Evolutionary conservation across 1,140 invertebrate genomes (phyloP).

Genomic region (Theocolax elegans): DNA sequence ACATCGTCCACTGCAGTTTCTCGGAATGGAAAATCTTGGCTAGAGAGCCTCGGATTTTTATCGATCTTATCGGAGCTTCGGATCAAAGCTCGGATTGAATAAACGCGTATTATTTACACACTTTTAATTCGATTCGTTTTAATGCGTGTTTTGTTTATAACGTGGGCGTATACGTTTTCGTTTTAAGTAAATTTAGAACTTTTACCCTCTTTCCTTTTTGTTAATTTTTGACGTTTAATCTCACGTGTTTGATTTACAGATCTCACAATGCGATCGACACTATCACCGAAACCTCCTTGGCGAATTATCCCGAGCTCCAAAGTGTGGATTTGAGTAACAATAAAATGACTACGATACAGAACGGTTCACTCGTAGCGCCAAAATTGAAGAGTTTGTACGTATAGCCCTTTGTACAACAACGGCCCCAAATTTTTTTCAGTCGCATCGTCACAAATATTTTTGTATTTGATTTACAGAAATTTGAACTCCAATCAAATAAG

Average conservation of each 20-base stretch:
- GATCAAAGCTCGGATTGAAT: no score
- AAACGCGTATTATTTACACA: no score
- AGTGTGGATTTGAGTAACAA: conserved; percentile 75
- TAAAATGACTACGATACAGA: conserved; percentile 69
- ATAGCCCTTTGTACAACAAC: conserved; percentile 3
- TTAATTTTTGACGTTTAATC: no score
- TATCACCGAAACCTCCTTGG: conserved; percentile 72
- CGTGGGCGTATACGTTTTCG: no score
- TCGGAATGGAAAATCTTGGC: no score
- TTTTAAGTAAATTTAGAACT: no score
- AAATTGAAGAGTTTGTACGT: conserved; percentile 68
- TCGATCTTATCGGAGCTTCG: no score
- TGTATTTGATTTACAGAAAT: conserved; percentile 67
- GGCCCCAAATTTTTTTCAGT: conserved; percentile 45
- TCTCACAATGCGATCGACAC: conserved; percentile 74
- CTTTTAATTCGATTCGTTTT: no score
- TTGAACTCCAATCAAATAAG: conserved; percentile 82
- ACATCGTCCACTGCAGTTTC: no score
- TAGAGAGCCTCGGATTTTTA: no score
- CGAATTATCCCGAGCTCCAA: conserved; percentile 71
- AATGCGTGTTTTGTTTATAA: no score
- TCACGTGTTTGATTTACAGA: conserved; percentile 58
- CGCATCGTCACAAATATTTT: background rate
- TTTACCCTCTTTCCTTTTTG: no score
- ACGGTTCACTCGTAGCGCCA: conserved; percentile 65